Conservation (phyloP, 1,140 invertebrate genomes). For the Hycleus cichorii region DNA sequence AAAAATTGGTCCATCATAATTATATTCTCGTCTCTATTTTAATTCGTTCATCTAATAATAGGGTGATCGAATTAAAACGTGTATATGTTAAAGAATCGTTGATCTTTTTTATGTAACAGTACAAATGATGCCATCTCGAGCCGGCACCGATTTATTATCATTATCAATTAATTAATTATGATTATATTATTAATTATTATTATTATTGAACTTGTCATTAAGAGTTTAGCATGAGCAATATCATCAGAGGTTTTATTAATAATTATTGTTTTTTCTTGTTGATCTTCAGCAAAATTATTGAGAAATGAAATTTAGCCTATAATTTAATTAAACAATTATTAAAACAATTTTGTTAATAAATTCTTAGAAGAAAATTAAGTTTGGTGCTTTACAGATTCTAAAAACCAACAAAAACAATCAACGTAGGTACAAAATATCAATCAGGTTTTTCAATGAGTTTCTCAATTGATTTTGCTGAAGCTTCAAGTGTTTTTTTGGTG, state of each 20-base stretch:
- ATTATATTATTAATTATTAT: conserved; percentile 24
- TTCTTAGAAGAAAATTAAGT: too few relatives aligned
- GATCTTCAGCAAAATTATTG: too few relatives aligned
- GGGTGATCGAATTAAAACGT: conserved; percentile 21
- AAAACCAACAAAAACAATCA: too few relatives aligned
- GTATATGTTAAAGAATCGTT: too few relatives aligned
- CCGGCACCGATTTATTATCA: conserved; percentile 29
- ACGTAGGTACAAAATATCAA: too few relatives aligned
- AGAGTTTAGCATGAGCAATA: conserved; percentile 35
- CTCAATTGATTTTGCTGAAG: too few relatives aligned
- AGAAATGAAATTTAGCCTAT: too few relatives aligned
- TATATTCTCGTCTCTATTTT: background rate
- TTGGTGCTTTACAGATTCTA: too few relatives aligned
- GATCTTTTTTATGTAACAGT: conserved; percentile 16
- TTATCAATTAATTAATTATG: conserved; percentile 13
- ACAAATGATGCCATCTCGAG: conserved; percentile 33
- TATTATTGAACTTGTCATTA: conserved; percentile 26
- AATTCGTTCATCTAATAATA: background rate
- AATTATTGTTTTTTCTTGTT: conserved; percentile 1
- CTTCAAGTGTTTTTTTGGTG: too few relatives aligned
- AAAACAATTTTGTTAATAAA: too few relatives aligned
- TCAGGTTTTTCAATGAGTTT: too few relatives aligned
- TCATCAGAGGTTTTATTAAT: conserved; percentile 29
- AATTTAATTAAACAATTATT: too few relatives aligned
- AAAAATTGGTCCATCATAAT: background rate